Evolutionary conservation across 2,113 vertebrate genomes (phyloP).

Genomic region (Merops nubicus): DNA sequence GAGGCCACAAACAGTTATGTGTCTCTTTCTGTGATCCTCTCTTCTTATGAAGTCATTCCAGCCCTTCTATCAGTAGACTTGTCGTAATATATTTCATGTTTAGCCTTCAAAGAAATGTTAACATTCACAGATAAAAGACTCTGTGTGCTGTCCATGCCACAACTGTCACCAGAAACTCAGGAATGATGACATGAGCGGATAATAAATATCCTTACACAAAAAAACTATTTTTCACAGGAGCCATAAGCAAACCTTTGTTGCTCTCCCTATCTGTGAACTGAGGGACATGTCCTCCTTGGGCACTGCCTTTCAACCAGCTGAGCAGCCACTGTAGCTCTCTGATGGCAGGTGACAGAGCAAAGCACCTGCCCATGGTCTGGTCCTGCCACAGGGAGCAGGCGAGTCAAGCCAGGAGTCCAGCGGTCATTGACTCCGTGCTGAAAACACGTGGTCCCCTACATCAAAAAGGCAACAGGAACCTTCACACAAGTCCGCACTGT

Average conservation of each 20-base stretch:
- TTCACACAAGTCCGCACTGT: constrained; percentile 33
- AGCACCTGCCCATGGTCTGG: constrained; percentile 1
- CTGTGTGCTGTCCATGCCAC: constrained; percentile 8
- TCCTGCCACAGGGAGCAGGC: not conserved
- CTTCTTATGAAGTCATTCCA: constrained; percentile 61
- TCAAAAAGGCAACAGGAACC: constrained; percentile 57
- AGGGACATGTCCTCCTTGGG: not conserved
- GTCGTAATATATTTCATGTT: constrained; percentile 62
- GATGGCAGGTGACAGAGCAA: not conserved
- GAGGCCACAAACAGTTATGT: constrained; percentile 24
- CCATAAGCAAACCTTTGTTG: constrained; percentile 78
- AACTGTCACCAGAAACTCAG: constrained; percentile 48
- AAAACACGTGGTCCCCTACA: constrained; percentile 10
- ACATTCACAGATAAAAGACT: constrained; percentile 70
- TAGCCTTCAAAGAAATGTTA: constrained; percentile 74
- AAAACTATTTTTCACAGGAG: constrained; percentile 53
- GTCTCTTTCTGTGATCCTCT: constrained; percentile 33
- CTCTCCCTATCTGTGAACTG: constrained; percentile 18
- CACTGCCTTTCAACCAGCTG: not conserved
- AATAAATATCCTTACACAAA: constrained; percentile 71
- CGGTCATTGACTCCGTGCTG: not conserved
- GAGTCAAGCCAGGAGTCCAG: rapidly evolving
- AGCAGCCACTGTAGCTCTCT: not conserved
- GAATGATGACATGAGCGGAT: constrained; percentile 63
- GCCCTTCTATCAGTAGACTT: constrained; percentile 69